Conservation (phyloP, 1,140 invertebrate species). For the Steinernema khuongi region DNA sequence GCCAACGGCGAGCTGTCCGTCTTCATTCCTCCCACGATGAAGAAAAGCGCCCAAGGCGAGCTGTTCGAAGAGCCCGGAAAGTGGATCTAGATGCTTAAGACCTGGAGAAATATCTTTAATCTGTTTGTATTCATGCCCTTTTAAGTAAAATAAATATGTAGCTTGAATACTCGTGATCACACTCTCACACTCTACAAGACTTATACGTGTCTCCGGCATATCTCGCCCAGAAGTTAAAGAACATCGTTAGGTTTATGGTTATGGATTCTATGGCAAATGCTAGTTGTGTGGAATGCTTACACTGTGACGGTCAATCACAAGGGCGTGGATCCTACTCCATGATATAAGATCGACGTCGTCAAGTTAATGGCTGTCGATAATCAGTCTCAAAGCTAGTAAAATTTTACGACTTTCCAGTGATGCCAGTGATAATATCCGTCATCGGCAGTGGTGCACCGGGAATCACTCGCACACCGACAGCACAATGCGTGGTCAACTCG, state of each 20-base stretch:
- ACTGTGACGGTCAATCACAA: too few species aligned
- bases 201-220: too few species aligned
- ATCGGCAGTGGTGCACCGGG: not conserved
- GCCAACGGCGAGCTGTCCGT: not conserved
- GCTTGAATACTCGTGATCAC: too few species aligned
- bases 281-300: too few species aligned
- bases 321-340: not conserved
- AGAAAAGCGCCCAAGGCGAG: not conserved
- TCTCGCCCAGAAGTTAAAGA: too few species aligned
- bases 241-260: too few species aligned
- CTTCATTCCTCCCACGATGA: not conserved
- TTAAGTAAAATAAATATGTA: too few species aligned
- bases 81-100: not conserved
- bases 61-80: not conserved
- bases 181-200: too few species aligned
- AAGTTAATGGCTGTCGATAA: not conserved
- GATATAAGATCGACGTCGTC: not conserved
- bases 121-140: too few species aligned
- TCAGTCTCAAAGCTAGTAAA: not conserved
- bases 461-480: not conserved
- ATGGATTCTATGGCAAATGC: too few species aligned
- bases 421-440: not conserved
- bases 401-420: slow-evolving; percentile 10
- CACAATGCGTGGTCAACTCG: not conserved
- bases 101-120: not conserved